Conservation (phyloP, 2,797 vertebrate species). For the Spinus pinus region DNA sequence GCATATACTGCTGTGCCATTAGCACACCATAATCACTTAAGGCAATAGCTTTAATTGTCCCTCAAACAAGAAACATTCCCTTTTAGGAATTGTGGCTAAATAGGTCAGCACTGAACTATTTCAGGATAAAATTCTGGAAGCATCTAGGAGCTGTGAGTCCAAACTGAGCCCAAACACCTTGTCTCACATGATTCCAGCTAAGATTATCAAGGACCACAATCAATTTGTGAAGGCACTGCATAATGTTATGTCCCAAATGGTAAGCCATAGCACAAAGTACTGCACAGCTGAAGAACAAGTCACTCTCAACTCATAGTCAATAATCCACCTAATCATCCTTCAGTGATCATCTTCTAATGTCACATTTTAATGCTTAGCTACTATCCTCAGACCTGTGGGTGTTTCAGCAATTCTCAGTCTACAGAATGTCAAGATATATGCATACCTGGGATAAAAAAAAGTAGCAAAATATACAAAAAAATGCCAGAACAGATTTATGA, state of each 20-base stretch:
- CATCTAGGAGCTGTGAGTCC: fast-evolving
- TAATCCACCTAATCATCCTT: not conserved
- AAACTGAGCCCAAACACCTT: not conserved
- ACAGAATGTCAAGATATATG: not conserved
- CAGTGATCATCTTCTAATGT: not conserved
- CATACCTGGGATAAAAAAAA: fast-evolving
- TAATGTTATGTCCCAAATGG: not conserved
- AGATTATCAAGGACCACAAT: not conserved
- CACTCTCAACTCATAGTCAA: not conserved
- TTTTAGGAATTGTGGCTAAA: not conserved
- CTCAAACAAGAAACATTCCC: not conserved
- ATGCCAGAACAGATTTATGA: not conserved
- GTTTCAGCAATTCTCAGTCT: not conserved
- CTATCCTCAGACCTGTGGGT: not conserved
- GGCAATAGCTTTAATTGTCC: not conserved
- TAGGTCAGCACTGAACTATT: not conserved
- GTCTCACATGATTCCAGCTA: not conserved
- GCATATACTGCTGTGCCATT: not conserved
- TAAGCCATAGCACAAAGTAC: fast-evolving
- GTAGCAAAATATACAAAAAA: not conserved
- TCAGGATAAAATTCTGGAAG: not conserved
- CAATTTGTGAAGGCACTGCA: not conserved
- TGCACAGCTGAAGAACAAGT: not conserved
- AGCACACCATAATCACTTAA: not conserved
- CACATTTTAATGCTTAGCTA: not conserved